phyloP scores from a whole-genome alignment of 2,797 vertebrate species.

The Mionectes olivaceus region DNA sequence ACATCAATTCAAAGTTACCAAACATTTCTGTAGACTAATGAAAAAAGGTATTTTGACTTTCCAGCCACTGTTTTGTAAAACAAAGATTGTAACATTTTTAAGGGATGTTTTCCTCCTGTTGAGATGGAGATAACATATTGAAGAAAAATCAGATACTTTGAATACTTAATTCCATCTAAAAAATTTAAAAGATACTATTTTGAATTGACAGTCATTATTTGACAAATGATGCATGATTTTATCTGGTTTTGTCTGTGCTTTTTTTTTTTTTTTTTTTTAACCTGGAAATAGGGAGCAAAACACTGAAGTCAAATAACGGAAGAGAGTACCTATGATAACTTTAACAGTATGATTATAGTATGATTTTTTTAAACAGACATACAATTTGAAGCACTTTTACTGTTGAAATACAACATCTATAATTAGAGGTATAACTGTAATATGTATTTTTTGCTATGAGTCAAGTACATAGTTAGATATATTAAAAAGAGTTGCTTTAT shows the following conservation, averaged over 20 bases:
- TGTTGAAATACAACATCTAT: neutral
- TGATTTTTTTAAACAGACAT: neutral
- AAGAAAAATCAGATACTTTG: neutral
- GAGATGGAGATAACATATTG: neutral
- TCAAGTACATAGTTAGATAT: neutral
- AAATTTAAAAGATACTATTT: neutral
- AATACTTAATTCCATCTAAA: neutral
- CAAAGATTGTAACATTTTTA: constrained; percentile 8
- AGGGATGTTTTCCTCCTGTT: constrained; percentile 19
- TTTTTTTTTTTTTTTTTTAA: neutral
- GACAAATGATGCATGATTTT: neutral
- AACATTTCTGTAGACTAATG: neutral
- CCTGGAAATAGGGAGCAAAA: neutral
- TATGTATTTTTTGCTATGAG: neutral
- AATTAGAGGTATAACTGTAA: neutral
- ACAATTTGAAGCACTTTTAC: neutral
- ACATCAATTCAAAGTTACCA: neutral
- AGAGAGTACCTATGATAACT: neutral
- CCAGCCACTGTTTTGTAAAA: neutral
- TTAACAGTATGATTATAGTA: neutral
- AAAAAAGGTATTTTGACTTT: neutral
- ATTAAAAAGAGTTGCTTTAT: neutral
- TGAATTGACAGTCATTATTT: neutral
- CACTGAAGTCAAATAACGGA: neutral
- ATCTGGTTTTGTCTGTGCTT: neutral